Conservation (phyloP, 1,140 invertebrate genomes). For the Acyrthosiphon pisum region DNA sequence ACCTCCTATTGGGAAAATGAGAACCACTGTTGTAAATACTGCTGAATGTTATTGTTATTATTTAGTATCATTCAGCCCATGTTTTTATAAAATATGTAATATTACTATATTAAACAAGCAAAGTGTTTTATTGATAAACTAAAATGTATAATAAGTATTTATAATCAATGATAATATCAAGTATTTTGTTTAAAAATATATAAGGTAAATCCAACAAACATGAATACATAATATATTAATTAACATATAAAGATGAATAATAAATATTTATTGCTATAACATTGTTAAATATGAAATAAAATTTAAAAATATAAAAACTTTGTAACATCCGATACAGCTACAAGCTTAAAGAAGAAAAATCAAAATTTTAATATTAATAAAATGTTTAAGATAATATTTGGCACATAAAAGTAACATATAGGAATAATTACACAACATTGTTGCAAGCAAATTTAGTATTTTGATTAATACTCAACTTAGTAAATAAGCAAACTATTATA, state of each 20-base stretch:
- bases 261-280: background rate
- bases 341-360: background rate
- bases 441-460: background rate
- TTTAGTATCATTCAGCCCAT: background rate
- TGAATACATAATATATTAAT: background rate
- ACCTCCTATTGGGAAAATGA: background rate
- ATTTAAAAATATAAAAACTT: background rate
- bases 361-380: background rate
- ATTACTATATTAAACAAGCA: background rate
- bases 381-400: constrained; percentile 28
- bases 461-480: constrained; percentile 22
- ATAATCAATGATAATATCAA: background rate
- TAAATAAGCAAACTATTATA: background rate
- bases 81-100: background rate
- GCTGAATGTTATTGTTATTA: background rate
- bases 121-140: background rate
- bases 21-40: background rate
- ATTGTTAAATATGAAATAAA: background rate
- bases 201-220: background rate
- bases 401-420: constrained; percentile 16
- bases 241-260: background rate
- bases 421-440: background rate
- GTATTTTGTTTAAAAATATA: background rate
- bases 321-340: background rate
- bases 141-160: background rate